phyloP scores from a whole-genome alignment of 35 echinoderm and acorn worm genomes.

The Patiria miniata region DNA sequence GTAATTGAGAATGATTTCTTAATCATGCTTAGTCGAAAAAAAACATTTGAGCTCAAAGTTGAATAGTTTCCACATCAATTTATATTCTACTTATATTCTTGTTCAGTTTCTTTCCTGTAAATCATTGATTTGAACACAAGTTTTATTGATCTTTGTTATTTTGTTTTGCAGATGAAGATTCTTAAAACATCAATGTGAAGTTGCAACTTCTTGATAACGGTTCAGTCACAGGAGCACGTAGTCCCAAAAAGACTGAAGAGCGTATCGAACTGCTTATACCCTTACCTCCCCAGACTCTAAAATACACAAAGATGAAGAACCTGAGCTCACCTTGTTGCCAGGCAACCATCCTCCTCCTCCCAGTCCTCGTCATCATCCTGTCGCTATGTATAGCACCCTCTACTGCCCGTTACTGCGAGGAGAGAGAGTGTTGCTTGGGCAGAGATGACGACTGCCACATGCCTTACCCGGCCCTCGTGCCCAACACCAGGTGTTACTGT shows the following conservation, averaged over 20 bases:
- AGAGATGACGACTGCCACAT: conserved; percentile 51
- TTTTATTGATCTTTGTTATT: too few relatives aligned
- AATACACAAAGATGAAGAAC: not conserved
- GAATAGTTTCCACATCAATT: too few relatives aligned
- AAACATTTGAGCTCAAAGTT: too few relatives aligned
- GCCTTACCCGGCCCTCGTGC: conserved; percentile 37
- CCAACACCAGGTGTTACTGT: conserved; percentile 48
- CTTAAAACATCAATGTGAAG: not conserved
- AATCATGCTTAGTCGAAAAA: too few relatives aligned
- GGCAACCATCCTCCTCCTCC: conserved; percentile 19
- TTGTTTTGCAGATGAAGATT: not conserved
- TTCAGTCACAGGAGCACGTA: not conserved
- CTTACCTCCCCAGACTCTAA: not conserved
- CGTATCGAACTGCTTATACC: not conserved
- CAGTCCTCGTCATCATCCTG: not conserved
- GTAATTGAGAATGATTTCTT: too few relatives aligned
- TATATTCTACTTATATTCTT: too few relatives aligned
- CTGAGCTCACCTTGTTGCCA: not conserved
- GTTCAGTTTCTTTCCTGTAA: too few relatives aligned
- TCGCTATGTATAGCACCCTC: not conserved
- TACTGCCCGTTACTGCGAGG: conserved; percentile 33
- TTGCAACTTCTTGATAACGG: not conserved
- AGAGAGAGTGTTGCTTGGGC: conserved; percentile 32
- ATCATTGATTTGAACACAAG: too few relatives aligned
- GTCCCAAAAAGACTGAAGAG: not conserved